These are phyloP conservation scores for Meriones unguiculatus DNA, from an alignment of 2,113 vertebrate genomes.

Conservation along the genomic window DNA sequence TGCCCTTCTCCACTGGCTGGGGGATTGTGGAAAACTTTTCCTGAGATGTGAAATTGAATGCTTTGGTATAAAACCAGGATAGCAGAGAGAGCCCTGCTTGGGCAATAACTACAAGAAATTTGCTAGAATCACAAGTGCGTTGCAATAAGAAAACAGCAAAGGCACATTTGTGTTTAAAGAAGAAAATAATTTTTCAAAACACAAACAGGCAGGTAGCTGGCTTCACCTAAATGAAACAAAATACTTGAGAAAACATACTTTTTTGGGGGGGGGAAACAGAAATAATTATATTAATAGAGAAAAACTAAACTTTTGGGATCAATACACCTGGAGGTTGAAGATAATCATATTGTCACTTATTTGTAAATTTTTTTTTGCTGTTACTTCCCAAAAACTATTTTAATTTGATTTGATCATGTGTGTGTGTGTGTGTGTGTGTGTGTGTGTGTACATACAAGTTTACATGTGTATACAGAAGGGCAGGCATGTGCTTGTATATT, in stretches of 20 bases:
- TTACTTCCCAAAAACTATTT: neutral
- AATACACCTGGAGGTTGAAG: neutral
- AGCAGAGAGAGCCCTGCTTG: fast-evolving
- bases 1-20: neutral
- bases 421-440: neutral
- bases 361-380: neutral
- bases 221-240: neutral
- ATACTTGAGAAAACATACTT: fast-evolving
- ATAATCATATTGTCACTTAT: neutral
- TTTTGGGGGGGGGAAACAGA: neutral
- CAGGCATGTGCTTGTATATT: neutral
- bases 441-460: neutral
- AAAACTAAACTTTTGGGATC: neutral
- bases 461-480: neutral
- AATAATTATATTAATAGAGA: neutral
- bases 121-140: neutral
- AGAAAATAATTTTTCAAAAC: neutral
- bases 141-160: neutral
- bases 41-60: neutral
- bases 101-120: neutral
- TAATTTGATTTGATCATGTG: neutral
- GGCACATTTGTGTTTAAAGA: neutral
- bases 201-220: neutral
- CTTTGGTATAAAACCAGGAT: neutral
- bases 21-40: slow-evolving; percentile 37